These are phyloP conservation scores for Enteromius fasciolatus DNA, from an alignment of 2,797 vertebrate genomes.

Conservation along the genomic window DNA sequence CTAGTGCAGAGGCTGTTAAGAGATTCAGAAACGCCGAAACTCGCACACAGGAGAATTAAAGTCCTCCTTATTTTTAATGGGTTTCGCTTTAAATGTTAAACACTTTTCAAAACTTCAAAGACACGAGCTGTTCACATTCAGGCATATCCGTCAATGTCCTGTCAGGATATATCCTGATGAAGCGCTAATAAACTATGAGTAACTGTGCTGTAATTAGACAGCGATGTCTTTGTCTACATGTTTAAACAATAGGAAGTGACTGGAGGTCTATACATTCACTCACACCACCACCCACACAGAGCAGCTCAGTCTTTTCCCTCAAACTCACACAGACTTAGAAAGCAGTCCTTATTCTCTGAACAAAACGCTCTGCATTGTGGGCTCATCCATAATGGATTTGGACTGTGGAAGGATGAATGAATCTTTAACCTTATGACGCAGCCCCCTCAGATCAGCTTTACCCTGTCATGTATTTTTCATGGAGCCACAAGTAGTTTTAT, in stretches of 20 bases:
- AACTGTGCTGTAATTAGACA: neutral
- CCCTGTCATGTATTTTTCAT: slow-evolving; percentile 54
- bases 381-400: slow-evolving; percentile 46
- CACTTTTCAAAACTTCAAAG: slow-evolving; percentile 2
- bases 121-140: neutral
- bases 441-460: slow-evolving; percentile 49
- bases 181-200: neutral
- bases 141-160: neutral
- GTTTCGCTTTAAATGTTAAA: slow-evolving; percentile 35
- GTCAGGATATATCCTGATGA: neutral
- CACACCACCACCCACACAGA: neutral
- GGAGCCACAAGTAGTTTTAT: slow-evolving; percentile 43
- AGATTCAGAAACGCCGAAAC: neutral
- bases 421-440: slow-evolving; percentile 50
- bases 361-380: slow-evolving; percentile 29
- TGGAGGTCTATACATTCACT: neutral
- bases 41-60: slow-evolving; percentile 8
- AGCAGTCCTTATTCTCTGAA: neutral
- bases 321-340: neutral
- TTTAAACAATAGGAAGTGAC: slow-evolving; percentile 25
- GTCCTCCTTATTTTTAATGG: slow-evolving; percentile 13
- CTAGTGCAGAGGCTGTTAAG: neutral
- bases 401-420: slow-evolving; percentile 45
- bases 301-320: neutral
- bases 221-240: neutral